These are phyloP conservation scores for Semotilus atromaculatus DNA, from an alignment of 2,797 vertebrate genomes.

Conservation along the genomic window DNA sequence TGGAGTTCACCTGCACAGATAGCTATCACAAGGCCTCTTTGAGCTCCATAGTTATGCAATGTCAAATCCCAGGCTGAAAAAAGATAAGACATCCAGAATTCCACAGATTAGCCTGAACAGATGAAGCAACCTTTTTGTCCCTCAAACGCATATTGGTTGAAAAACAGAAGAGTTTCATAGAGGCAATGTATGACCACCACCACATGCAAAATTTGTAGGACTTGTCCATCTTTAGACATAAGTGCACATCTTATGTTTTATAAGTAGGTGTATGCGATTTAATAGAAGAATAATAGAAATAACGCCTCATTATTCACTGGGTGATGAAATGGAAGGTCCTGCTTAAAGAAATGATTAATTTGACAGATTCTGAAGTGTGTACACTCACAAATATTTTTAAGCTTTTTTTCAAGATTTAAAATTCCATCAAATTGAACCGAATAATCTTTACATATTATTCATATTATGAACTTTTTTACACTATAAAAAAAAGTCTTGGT, in stretches of 20 bases:
- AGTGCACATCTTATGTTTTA: neutral
- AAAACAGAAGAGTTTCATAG: neutral
- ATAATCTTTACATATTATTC: too few species aligned
- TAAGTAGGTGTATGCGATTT: neutral
- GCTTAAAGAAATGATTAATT: neutral
- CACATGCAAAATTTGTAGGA: neutral
- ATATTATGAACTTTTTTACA: too few species aligned
- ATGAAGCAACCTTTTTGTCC: neutral
- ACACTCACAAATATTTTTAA: too few species aligned
- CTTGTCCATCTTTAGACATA: neutral
- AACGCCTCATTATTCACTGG: slow-evolving; percentile 3
- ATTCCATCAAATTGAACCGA: too few species aligned
- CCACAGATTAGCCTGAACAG: slow-evolving; percentile 16
- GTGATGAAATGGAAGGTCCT: neutral
- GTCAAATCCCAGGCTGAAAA: slow-evolving; percentile 33
- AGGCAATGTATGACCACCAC: neutral
- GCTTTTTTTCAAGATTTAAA: too few species aligned
- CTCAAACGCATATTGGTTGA: neutral
- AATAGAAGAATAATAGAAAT: too few species aligned
- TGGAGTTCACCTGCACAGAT: slow-evolving; percentile 56
- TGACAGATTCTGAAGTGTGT: neutral
- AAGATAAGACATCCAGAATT: slow-evolving; percentile 53
- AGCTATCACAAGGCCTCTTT: slow-evolving; percentile 65
- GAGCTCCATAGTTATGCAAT: slow-evolving; percentile 39
- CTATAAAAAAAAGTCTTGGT: too few species aligned